These are phyloP conservation scores for Papilio gigon DNA, from an alignment of 2,888 invertebrate genomes.

Conservation along the genomic window DNA sequence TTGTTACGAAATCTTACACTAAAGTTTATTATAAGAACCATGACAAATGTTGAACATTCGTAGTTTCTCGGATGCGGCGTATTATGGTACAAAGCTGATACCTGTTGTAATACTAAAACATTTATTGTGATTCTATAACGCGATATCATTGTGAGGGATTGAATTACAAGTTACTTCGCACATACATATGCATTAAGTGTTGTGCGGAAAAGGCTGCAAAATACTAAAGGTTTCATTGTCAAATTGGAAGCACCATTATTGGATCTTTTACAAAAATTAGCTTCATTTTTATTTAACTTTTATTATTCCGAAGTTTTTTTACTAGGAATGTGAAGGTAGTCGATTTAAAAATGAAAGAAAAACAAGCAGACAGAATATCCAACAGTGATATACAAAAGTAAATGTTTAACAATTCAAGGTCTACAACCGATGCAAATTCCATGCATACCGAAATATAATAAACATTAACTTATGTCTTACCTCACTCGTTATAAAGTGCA, in stretches of 20 bases:
- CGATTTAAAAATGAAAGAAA: not conserved
- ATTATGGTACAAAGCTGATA: too few relatives aligned
- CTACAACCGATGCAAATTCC: conserved; percentile 51
- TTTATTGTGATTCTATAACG: too few relatives aligned
- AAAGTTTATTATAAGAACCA: not conserved
- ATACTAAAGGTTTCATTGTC: not conserved
- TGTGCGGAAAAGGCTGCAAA: not conserved
- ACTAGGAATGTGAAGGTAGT: not conserved
- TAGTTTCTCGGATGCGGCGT: too few relatives aligned
- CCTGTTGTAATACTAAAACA: too few relatives aligned
- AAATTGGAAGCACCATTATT: not conserved
- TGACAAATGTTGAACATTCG: too few relatives aligned
- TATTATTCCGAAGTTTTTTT: too few relatives aligned
- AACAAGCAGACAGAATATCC: conserved; percentile 16
- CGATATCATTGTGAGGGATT: not conserved
- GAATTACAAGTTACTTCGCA: not conserved
- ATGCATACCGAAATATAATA: conserved; percentile 44
- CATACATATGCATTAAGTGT: not conserved
- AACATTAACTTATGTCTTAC: conserved; percentile 30
- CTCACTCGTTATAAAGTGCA: conserved; percentile 44
- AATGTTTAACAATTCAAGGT: conserved; percentile 55
- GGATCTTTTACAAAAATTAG: not conserved
- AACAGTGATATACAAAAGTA: conserved; percentile 48
- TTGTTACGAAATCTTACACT: not conserved
- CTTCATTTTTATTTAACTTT: not conserved